phyloP scores from a whole-genome alignment of 1,140 invertebrate species.

The Saccostrea cuccullata region DNA sequence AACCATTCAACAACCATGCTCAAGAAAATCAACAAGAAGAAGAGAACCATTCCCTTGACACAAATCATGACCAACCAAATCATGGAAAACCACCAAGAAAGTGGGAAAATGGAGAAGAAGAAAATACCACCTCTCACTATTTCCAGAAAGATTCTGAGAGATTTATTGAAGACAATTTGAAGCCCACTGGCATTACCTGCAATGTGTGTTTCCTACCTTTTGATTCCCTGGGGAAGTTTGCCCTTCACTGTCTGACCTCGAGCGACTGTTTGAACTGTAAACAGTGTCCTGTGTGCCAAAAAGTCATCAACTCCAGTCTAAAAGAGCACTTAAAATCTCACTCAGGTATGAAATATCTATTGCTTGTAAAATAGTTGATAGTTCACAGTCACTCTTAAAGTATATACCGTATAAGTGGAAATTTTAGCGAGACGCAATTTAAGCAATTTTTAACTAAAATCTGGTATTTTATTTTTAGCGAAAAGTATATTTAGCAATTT shows the following conservation, averaged over 20 bases:
- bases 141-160: background rate
- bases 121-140: background rate
- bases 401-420: no score
- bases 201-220: background rate
- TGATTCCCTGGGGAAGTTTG: background rate
- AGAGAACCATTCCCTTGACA: background rate
- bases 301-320: conserved; percentile 4
- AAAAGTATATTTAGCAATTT: no score
- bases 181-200: background rate
- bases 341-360: conserved; percentile 9
- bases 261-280: background rate
- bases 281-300: conserved; percentile 16
- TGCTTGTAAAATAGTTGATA: no score
- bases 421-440: no score
- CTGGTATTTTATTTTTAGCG: no score
- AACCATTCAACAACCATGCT: background rate
- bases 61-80: background rate
- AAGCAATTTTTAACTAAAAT: no score
- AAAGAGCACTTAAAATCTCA: conserved; percentile 24
- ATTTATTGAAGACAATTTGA: background rate
- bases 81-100: background rate
- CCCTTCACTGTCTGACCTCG: background rate
- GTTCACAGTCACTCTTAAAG: no score
- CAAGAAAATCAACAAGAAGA: background rate
- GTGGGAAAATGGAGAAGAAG: background rate